Evolutionary conservation across 2,888 invertebrate species (phyloP), one percentile per base, ranked within the genome.

Genomic region (Polydrusus tereticollis): DNA sequence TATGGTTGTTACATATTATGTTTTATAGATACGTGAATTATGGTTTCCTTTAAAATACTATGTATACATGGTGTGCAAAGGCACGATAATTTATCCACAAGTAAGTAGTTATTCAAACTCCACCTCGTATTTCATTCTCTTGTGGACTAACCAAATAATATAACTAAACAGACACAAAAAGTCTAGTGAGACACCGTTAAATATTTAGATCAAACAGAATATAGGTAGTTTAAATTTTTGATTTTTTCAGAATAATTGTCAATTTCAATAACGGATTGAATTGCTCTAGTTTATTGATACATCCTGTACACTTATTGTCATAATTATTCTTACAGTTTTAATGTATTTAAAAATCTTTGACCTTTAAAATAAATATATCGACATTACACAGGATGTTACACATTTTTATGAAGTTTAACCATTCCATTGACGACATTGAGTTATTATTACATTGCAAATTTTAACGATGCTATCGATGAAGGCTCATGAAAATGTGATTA

Each of bases 401-500:
- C n/a, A 55, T 64, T 64, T 64, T 50, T 50, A 47, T 26, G 23
- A 20, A 36, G 52, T 20, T 18, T 21, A 64, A 12, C 23, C 50
- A 64, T 65, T 65, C 65, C 65, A 38, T 64, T 23, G 57, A 55
- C 57, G 65, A 29, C 65, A 65, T 65, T 65, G 65, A 65, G 57
- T 55, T 23, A 55, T 52, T 55, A 43, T 55, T 65, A 7, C 57
- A 65, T 55, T 65, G 65, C 57, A 52, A 50, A 65, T 64, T 20
- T 20, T 18, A 50, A 23, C 52, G 52, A 16, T 52, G 16, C 16
- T 52, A 16, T 29, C 12, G 23, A 47, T 52, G 29, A 29, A 52
- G 26, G 26, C 8, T 29, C 29, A 26, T 29, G n/a, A 50, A 47
- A 50, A 20, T 45, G 45, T 20, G 47, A 47, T 47, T 23, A 23